phyloP scores from a whole-genome alignment of 2,888 invertebrate genomes.

The Ochropleura plecta region DNA sequence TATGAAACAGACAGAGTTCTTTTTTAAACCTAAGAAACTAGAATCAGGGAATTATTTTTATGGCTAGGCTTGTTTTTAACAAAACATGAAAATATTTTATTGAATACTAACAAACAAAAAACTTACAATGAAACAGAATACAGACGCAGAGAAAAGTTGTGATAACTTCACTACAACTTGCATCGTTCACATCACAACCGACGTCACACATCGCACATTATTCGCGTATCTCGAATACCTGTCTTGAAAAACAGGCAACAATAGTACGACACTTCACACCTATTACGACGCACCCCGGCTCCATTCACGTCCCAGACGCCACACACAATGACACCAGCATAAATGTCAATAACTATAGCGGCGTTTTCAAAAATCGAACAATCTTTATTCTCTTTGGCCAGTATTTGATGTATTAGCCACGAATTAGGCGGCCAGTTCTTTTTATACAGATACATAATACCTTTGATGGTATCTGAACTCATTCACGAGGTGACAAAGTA shows the following conservation, averaged over 20 bases:
- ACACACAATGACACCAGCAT: slow-evolving; percentile 87
- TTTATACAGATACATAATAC: slow-evolving; percentile 77
- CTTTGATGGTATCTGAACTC: slow-evolving; percentile 78
- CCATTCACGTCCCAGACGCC: slow-evolving; percentile 87
- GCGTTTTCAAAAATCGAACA: slow-evolving; percentile 81
- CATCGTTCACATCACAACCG: slow-evolving; percentile 66
- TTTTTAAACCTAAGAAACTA: background rate
- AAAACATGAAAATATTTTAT: background rate
- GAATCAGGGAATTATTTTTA: slow-evolving; percentile 15
- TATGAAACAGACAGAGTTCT: background rate
- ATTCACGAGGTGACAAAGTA: slow-evolving; percentile 87
- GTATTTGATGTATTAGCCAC: slow-evolving; percentile 88
- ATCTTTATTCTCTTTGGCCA: slow-evolving; percentile 80
- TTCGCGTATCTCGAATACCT: slow-evolving; percentile 80
- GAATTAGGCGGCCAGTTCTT: slow-evolving; percentile 87
- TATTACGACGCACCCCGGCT: slow-evolving; percentile 86
- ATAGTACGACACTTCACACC: slow-evolving; percentile 88
- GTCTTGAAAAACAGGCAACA: slow-evolving; percentile 78
- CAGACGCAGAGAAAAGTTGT: slow-evolving; percentile 19
- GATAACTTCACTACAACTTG: slow-evolving; percentile 52
- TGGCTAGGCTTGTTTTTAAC: slow-evolving; percentile 12
- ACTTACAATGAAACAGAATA: background rate
- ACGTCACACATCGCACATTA: slow-evolving; percentile 71
- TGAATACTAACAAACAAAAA: slow-evolving; percentile 1
- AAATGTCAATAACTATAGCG: slow-evolving; percentile 87